Base-by-base conservation (phyloP, 2,113 vertebrate species). In the Hippocampus comes region DNA sequence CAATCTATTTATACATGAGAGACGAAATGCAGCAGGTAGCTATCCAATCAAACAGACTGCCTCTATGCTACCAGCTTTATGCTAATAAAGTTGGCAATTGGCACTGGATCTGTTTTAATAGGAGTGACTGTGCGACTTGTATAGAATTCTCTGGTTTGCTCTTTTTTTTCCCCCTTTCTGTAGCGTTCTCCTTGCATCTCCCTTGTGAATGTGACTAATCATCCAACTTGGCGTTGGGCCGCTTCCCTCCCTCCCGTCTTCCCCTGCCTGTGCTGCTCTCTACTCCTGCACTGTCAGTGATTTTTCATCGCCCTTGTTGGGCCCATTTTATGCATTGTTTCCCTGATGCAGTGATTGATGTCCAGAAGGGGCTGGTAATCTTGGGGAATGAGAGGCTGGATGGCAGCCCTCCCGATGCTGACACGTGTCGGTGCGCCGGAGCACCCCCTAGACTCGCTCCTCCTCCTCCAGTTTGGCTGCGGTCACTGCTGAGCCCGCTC, bases 271-370 rank as follows among this genome's bases (percentile, higher is more conserved):
- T 70, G 48, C 68, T 18, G 15, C 69, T 3, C 82, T 81, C 82
- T 79, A 77, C 82, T 91, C 85, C 76, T 87, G 84, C 89, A 90
- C 88, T 77, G 89, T 91, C 91, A 93, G 94, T 95, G 94, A 96
- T 96, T 96, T 93, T 92, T 95, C 95, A 95, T 95, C 92, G 88
- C 92, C 93, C 91, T 70, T 94, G 94, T 94, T 89, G 91, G 90
- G 82, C 71, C 89, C 84, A 89, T 93, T 94, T 94, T 94, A 95
- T 96, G 93, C 94, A 95, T 96, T 94, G 94, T 95, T 94, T 95
- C 93, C 94, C 90, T 91, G 93, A 93, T 90, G 89, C 93, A 86
- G 90, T 95, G 96, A 96, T 95, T 93, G 95, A 96, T 95, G 95
- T 95, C 91, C 53, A 23, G 49, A 90, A 23, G 49, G 90, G 90